Evolutionary conservation across 2,113 vertebrate species (phyloP).

Genomic region (Podarcis raffonei): DNA sequence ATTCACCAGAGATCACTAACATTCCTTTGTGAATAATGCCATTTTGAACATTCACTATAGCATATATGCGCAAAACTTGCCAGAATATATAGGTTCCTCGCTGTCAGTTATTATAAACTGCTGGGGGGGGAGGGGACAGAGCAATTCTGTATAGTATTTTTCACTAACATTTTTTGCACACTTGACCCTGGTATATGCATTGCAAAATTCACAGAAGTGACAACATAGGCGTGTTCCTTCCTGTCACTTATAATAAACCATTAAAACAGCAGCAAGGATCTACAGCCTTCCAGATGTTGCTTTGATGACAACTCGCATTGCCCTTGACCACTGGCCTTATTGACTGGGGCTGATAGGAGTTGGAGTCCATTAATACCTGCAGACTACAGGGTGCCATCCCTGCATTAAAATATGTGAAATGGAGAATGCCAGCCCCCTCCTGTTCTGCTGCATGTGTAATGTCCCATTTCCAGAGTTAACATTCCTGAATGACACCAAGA

Average conservation of each 20-base stretch:
- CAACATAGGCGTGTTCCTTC: neutral
- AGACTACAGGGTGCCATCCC: neutral
- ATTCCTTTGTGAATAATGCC: neutral
- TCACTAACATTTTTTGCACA: no score
- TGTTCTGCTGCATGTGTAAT: neutral
- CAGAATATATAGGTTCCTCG: neutral
- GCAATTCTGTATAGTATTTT: no score
- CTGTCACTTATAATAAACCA: neutral
- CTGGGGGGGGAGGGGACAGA: no score
- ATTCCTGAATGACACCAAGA: neutral
- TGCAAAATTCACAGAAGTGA: no score
- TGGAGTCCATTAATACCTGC: neutral
- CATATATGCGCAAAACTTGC: neutral
- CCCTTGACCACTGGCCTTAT: no score
- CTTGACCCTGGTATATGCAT: no score
- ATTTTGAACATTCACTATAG: neutral
- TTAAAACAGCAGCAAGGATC: neutral
- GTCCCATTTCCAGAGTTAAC: neutral
- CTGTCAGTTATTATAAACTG: neutral
- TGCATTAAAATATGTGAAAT: neutral
- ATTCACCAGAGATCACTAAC: neutral
- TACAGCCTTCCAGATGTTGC: neutral
- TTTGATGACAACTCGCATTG: no score
- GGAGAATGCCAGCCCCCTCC: neutral
- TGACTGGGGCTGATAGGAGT: no score